A percentile compares a stretch with the other conserved stretches of the same genome.
phyloP scores from a whole-genome alignment of 2,113 vertebrate genomes.

The Malaclemys terrapin region DNA sequence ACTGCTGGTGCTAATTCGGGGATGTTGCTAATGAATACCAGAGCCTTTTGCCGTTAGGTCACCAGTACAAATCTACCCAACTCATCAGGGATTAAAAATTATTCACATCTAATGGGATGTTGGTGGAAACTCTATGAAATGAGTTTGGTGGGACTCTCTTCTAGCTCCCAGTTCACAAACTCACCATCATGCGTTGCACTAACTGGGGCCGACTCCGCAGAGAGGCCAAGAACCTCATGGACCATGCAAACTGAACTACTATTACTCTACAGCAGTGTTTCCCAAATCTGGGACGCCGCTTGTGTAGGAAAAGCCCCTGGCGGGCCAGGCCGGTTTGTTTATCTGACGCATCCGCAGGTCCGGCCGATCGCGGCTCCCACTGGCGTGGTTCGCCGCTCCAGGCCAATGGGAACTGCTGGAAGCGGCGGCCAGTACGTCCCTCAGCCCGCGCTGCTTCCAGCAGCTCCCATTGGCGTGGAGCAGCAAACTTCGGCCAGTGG shows the following conservation, averaged over 20 bases:
- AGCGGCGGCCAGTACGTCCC: too few relatives aligned
- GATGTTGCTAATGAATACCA: slow-evolving; percentile 40
- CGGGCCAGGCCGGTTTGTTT: too few relatives aligned
- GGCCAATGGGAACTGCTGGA: too few relatives aligned
- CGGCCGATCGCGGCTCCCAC: too few relatives aligned
- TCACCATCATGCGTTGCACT: not conserved
- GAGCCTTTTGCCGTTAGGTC: not conserved
- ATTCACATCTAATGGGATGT: slow-evolving; percentile 2
- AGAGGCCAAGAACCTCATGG: not conserved
- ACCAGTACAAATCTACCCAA: slow-evolving; percentile 19
- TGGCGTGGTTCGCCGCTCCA: too few relatives aligned
- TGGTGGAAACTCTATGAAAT: slow-evolving; percentile 20
- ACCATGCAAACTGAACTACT: not conserved
- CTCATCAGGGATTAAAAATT: slow-evolving; percentile 35
- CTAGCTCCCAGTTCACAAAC: not conserved
- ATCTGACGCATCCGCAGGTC: too few relatives aligned
- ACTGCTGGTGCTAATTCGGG: not conserved
- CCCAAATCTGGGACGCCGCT: too few relatives aligned
- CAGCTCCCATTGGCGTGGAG: too few relatives aligned
- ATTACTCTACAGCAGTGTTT: not conserved
- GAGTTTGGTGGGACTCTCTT: slow-evolving; percentile 38
- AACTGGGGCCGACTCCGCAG: not conserved
- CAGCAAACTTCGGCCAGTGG: too few relatives aligned
- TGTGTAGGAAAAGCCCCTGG: too few relatives aligned
- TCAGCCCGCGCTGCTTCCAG: too few relatives aligned